A percentile compares a stretch with the other conserved stretches of the same genome.
phyloP scores from a whole-genome alignment of 1,140 invertebrate genomes.

The Neocloeon triangulifer region DNA sequence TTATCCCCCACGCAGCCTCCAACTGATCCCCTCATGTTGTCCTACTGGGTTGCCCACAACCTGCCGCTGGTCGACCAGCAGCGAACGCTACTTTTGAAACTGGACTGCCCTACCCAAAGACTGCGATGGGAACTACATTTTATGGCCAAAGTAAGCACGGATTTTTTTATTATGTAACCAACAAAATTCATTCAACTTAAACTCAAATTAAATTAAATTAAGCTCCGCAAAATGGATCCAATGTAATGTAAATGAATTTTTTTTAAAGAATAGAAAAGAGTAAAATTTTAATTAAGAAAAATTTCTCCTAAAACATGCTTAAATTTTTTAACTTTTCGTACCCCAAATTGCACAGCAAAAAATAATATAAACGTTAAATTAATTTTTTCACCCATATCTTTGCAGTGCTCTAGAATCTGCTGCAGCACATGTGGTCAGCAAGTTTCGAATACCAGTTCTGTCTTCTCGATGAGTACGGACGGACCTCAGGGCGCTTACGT shows the following conservation, averaged over 20 bases:
- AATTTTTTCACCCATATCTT: too few species aligned
- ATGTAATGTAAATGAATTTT: too few species aligned
- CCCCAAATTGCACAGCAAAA: too few species aligned
- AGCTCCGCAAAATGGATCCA: too few species aligned
- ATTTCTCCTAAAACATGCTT: too few species aligned
- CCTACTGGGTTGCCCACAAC: slow-evolving; percentile 57
- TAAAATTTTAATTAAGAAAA: too few species aligned
- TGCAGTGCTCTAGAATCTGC: slow-evolving; percentile 32
- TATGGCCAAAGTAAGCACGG: slow-evolving; percentile 26
- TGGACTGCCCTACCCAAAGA: slow-evolving; percentile 39
- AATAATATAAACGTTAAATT: too few species aligned
- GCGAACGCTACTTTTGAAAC: slow-evolving; percentile 29
- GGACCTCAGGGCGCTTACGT: slow-evolving; percentile 62
- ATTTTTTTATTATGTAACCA: slow-evolving; percentile 1
- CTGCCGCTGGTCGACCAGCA: slow-evolving; percentile 36
- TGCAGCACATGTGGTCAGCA: slow-evolving; percentile 34
- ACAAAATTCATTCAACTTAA: too few species aligned
- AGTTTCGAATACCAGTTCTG: slow-evolving; percentile 40
- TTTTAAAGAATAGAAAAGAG: too few species aligned
- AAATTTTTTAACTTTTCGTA: too few species aligned
- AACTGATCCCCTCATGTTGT: slow-evolving; percentile 38
- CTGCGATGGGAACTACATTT: slow-evolving; percentile 37
- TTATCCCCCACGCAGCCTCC: slow-evolving; percentile 23
- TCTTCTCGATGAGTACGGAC: slow-evolving; percentile 62
- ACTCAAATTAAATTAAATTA: too few species aligned